phyloP scores from a whole-genome alignment of 1,140 invertebrate genomes.

The Nautilus pompilius region DNA sequence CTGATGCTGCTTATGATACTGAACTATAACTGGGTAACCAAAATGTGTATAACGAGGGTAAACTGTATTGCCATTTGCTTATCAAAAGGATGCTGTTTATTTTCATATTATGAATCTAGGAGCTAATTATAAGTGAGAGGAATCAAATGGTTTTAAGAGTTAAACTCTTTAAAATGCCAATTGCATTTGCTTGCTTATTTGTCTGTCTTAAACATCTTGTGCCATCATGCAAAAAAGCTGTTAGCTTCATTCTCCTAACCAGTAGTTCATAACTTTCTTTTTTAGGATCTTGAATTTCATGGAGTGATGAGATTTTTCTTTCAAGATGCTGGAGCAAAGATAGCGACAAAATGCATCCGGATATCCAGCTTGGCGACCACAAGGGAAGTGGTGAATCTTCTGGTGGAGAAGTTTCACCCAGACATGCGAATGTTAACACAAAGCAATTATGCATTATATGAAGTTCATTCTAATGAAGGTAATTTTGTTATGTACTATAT shows the following conservation, averaged over 20 bases:
- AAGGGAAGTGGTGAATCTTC: constrained; percentile 88
- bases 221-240: background rate
- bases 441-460: constrained; percentile 87
- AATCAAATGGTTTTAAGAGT: background rate
- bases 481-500: constrained; percentile 22
- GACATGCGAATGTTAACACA: constrained; percentile 98
- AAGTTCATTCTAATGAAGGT: constrained; percentile 94
- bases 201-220: background rate
- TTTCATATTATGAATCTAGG: background rate
- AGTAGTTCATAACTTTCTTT: constrained; percentile 38
- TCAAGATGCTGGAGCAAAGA: constrained; percentile 81
- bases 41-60: too few relatives aligned
- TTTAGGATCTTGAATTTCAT: constrained; percentile 94
- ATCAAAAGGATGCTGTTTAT: background rate
- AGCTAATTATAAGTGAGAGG: background rate
- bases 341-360: constrained; percentile 98
- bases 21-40: too few relatives aligned
- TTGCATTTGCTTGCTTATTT: background rate
- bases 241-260: background rate
- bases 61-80: background rate
- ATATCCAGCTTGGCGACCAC: constrained; percentile 94
- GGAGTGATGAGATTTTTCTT: constrained; percentile 99
- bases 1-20: too few relatives aligned
- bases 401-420: constrained; percentile 98
- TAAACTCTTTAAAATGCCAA: background rate